Evolutionary conservation across 2,797 vertebrate species (phyloP), one percentile per base, ranked within the genome.

Genomic region (Cygnus olor): DNA sequence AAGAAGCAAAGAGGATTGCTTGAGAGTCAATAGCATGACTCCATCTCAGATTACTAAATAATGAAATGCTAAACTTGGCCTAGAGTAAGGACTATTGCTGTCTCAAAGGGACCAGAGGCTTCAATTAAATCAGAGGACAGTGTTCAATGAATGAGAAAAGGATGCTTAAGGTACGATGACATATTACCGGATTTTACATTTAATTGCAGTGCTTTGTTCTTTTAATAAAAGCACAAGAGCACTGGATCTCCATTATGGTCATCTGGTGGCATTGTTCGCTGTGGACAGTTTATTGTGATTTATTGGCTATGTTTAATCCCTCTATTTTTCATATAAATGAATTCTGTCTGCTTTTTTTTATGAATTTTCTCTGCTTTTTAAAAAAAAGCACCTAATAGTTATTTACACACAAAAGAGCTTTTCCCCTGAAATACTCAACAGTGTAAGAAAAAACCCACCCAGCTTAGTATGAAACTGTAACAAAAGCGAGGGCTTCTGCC

Each of bases 1-100:
- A 96, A 96, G 96, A 96, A 97, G 96, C 92, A 95, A 95, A 97
- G 95, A 96, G 95, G 96, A 95, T 95, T 96, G 95, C 96, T 93
- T 81, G 87, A 94, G 93, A 94, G 91, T 95, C 95, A 94, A 95
- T 89, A 93, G 88, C 95, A 88, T 78, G 80, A 93, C 93, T 97
- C 95, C 88, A 88, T 94, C 94, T 91, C 96, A 96, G 94, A 96
- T 97, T 96, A 96, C 94, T 93, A 94, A 96, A 96, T 94, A 90
- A 87, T 95, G 95, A 95, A 97, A 97, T 97, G 94, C 94, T 94
- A 96, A 95, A 78, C 86, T 91, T 94, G 91, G 92, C 89, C 96
- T 95, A 80, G 69, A 95, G 95, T 96, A 94, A 94, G 95, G 96
- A 95, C 97, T 95, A 60, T 96, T 96, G 82, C 69, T 72, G 90